Conservation (phyloP, 2,797 vertebrate species). For the Anguilla anguilla region DNA sequence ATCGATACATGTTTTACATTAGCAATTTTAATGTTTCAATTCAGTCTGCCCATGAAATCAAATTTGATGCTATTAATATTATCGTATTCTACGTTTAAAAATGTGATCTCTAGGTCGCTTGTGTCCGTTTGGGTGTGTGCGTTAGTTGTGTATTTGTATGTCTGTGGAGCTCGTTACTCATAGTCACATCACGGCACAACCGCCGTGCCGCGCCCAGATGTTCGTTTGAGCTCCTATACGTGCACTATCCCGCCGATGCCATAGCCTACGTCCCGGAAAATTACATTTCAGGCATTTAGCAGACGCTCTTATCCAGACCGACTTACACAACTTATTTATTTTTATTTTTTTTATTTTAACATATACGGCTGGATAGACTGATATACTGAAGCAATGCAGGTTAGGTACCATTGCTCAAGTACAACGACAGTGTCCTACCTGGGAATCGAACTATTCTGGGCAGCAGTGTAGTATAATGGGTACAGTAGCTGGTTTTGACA, state of each 20-base stretch:
- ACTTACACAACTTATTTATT: no score
- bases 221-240: not conserved
- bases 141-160: not conserved
- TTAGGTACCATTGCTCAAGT: no score
- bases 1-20: not conserved
- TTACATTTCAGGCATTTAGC: no score
- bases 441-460: no score
- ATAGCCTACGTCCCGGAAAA: not conserved
- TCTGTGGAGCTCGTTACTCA: not conserved
- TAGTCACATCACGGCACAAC: not conserved
- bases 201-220: slow-evolving; percentile 20
- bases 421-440: no score
- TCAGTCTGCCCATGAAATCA: not conserved
- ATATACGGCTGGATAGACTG: no score
- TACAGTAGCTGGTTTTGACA: no score
- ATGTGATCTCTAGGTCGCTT: not conserved
- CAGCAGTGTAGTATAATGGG: no score
- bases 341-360: no score
- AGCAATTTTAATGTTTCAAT: not conserved
- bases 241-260: not conserved
- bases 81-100: not conserved
- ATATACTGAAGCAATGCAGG: no score
- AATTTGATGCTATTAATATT: not conserved
- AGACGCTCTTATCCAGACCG: no score
- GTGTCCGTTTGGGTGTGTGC: not conserved